Percentiles rank a stretch among this genome's conserved stretches.
phyloP scores from a whole-genome alignment of 2,113 vertebrate genomes.

The Pao palembangensis region DNA sequence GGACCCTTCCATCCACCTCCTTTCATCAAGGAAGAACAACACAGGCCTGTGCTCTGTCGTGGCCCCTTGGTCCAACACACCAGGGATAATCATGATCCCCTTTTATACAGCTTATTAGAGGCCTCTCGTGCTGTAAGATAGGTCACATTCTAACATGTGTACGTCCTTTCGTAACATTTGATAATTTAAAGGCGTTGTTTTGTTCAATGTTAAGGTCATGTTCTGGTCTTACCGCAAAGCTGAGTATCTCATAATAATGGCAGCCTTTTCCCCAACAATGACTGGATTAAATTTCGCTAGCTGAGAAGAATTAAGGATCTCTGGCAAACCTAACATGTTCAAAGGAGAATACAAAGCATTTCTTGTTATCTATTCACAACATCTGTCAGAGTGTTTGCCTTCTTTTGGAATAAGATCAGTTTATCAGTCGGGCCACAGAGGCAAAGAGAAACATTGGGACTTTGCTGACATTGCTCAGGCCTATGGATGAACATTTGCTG shows the following conservation, averaged over 20 bases:
- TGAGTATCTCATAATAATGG: conserved; percentile 39
- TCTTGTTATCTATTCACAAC: conserved; percentile 53
- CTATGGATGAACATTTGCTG: conserved; percentile 59
- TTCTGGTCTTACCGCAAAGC: conserved; percentile 41
- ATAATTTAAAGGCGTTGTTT: conserved; percentile 63
- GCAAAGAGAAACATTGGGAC: conserved; percentile 41
- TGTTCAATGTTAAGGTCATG: conserved; percentile 56
- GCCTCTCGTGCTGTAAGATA: conserved; percentile 62
- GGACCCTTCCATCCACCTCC: conserved; percentile 68
- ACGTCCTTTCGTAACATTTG: conserved; percentile 51
- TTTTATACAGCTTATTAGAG: conserved; percentile 75
- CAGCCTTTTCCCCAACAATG: conserved; percentile 59
- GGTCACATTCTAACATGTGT: conserved; percentile 62
- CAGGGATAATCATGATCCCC: conserved; percentile 73
- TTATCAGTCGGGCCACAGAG: conserved; percentile 51
- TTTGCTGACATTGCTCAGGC: conserved; percentile 37
- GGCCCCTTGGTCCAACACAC: conserved; percentile 62
- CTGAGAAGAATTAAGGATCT: conserved; percentile 65
- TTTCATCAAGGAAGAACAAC: conserved; percentile 76
- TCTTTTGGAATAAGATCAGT: conserved; percentile 32
- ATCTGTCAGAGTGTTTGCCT: conserved; percentile 54
- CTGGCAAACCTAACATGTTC: conserved; percentile 48
- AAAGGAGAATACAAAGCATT: conserved; percentile 50
- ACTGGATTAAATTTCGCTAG: conserved; percentile 66
- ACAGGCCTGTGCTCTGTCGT: conserved; percentile 50